Conservation (phyloP, 1,140 invertebrate genomes). For the Gonioctena quinquepunctata region DNA sequence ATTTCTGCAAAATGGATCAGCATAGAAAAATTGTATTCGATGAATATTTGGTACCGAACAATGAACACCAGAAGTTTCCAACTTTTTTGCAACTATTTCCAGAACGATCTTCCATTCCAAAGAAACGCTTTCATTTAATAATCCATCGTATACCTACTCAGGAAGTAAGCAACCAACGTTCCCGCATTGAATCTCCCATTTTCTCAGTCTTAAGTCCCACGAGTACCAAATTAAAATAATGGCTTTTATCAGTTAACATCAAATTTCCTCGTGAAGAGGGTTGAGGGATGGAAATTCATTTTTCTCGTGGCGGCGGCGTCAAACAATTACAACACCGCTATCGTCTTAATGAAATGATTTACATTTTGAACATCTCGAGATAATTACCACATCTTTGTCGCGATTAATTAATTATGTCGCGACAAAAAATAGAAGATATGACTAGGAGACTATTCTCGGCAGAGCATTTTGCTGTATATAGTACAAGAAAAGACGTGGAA, state of each 20-base stretch:
- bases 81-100: too few relatives aligned
- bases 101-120: too few relatives aligned
- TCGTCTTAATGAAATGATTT: constrained; percentile 9
- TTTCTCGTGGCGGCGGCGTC: not conserved
- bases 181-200: not conserved
- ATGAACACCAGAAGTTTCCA: too few relatives aligned
- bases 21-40: too few relatives aligned
- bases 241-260: constrained; percentile 7
- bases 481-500: too few relatives aligned
- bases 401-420: not conserved
- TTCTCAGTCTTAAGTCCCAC: not conserved
- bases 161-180: not conserved
- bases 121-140: too few relatives aligned
- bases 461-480: too few relatives aligned
- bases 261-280: not conserved
- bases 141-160: too few relatives aligned
- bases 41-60: too few relatives aligned
- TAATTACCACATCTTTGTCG: constrained; percentile 7
- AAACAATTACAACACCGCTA: not conserved
- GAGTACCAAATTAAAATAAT: not conserved
- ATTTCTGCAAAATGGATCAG: too few relatives aligned
- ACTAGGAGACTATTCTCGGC: too few relatives aligned
- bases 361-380: constrained; percentile 5
- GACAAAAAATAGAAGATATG: too few relatives aligned
- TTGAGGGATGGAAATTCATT: not conserved